These are phyloP conservation scores for Ectemnius lituratus DNA, from an alignment of 2,888 invertebrate genomes.

Conservation along the genomic window DNA sequence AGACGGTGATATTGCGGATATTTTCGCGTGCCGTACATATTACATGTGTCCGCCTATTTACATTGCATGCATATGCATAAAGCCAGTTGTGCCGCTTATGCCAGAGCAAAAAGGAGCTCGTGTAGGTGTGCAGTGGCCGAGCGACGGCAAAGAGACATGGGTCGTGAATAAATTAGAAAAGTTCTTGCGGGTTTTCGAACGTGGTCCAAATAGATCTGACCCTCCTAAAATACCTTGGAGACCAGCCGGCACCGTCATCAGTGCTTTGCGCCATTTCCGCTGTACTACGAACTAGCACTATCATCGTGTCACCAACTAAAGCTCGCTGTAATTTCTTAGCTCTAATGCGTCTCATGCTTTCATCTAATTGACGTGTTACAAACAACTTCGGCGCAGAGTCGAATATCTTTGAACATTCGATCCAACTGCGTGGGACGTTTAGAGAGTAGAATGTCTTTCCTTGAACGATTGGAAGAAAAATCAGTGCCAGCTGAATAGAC, in stretches of 20 bases:
- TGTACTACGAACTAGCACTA: too few species aligned
- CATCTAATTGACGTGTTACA: too few species aligned
- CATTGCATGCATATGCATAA: slow-evolving; percentile 51
- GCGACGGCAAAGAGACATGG: not conserved
- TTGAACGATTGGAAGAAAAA: not conserved
- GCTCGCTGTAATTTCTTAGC: too few species aligned
- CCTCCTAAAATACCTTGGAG: too few species aligned
- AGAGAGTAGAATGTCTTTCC: too few species aligned
- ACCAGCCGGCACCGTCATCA: too few species aligned
- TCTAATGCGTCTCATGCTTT: too few species aligned
- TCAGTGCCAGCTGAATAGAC: slow-evolving; percentile 5
- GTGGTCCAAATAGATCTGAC: not conserved
- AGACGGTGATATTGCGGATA: slow-evolving; percentile 17
- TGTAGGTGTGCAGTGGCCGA: not conserved
- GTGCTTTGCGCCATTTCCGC: too few species aligned
- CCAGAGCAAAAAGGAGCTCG: slow-evolving; percentile 12
- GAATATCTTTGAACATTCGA: too few species aligned
- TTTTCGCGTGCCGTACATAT: slow-evolving; percentile 29
- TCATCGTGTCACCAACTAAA: too few species aligned
- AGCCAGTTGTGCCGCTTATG: slow-evolving; percentile 46
- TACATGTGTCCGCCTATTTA: slow-evolving; percentile 35
- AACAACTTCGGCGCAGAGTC: too few species aligned
- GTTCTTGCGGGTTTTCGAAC: not conserved
- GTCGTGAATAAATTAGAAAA: slow-evolving; percentile 5
- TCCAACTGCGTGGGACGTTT: too few species aligned